These are phyloP conservation scores for Marronus borbonicus DNA, from an alignment of 2,888 invertebrate species.

Conservation along the genomic window DNA sequence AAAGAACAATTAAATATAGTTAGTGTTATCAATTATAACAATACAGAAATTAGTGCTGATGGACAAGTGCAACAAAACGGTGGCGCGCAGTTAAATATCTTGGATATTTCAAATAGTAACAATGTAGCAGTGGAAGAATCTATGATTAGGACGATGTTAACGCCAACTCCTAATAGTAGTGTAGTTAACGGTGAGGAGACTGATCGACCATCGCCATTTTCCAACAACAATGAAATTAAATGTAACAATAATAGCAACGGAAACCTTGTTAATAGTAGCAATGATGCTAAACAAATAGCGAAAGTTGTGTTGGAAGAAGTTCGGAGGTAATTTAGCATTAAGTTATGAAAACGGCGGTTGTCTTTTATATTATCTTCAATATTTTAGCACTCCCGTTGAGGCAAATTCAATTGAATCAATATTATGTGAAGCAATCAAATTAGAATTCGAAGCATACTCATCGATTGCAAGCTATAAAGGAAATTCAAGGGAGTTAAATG, in stretches of 20 bases:
- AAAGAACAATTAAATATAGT: constrained; percentile 55
- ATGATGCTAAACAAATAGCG: constrained; percentile 69
- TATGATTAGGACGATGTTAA: constrained; percentile 66
- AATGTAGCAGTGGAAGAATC: constrained; percentile 61
- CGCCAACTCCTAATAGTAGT: constrained; percentile 60
- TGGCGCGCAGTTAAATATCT: constrained; percentile 63
- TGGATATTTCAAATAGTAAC: constrained; percentile 54
- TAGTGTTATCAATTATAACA: constrained; percentile 57
- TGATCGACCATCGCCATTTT: constrained; percentile 52
- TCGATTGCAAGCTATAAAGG: constrained; percentile 75
- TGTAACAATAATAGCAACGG: constrained; percentile 60
- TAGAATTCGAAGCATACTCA: constrained; percentile 85
- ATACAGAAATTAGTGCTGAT: constrained; percentile 56
- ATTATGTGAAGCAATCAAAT: constrained; percentile 87
- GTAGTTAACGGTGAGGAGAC: constrained; percentile 55
- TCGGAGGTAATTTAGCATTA: constrained; percentile 72
- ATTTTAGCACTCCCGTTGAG: constrained; percentile 71
- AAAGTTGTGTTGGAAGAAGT: constrained; percentile 79
- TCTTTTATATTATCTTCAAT: constrained; percentile 59
- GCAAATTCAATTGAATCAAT: constrained; percentile 87
- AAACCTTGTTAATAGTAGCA: constrained; percentile 49
- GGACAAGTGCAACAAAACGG: constrained; percentile 58
- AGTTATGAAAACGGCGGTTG: not conserved
- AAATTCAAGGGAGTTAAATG: constrained; percentile 80
- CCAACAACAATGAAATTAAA: constrained; percentile 63